A percentile compares a stretch with the other conserved stretches of the same genome.
These are phyloP conservation scores for Bombyx mandarina DNA, from an alignment of 1,140 invertebrate genomes.

Conservation along the genomic window DNA sequence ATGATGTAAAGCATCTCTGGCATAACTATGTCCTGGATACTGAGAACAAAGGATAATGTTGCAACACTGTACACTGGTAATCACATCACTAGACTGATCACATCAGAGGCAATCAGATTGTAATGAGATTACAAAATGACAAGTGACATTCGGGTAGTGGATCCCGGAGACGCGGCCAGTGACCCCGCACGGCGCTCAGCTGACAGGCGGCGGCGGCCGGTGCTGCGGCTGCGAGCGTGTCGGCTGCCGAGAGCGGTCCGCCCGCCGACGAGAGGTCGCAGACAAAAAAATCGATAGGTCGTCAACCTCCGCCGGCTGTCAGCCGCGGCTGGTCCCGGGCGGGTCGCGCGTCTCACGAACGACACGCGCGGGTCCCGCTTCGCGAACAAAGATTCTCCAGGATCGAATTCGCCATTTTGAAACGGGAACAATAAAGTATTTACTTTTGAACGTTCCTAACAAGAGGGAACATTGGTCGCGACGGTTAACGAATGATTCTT, in stretches of 20 bases:
- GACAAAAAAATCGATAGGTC: constrained; percentile 70
- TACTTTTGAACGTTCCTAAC: constrained; percentile 58
- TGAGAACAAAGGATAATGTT: constrained; percentile 15
- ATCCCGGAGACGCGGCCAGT: constrained; percentile 53
- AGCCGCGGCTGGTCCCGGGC: constrained; percentile 47
- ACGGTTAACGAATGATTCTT: constrained; percentile 28
- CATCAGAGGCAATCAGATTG: constrained; percentile 1
- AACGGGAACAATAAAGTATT: constrained; percentile 71
- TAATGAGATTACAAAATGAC: constrained; percentile 17
- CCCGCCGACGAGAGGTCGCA: constrained; percentile 68
- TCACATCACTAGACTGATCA: background rate
- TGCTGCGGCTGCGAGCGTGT: constrained; percentile 20
- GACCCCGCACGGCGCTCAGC: constrained; percentile 46
- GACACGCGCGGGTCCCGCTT: constrained; percentile 37
- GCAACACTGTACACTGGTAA: background rate
- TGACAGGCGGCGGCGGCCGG: constrained; percentile 21
- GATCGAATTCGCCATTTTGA: constrained; percentile 69
- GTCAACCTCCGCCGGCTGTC: constrained; percentile 50
- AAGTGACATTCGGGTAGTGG: constrained; percentile 13
- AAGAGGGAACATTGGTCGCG: constrained; percentile 31
- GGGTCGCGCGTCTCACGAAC: constrained; percentile 37
- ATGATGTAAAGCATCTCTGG: background rate
- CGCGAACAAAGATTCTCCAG: constrained; percentile 41
- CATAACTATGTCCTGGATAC: constrained; percentile 1
- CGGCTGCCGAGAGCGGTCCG: constrained; percentile 42